Conservation (phyloP, 1,140 invertebrate genomes). For the Centruroides sculpturatus region DNA sequence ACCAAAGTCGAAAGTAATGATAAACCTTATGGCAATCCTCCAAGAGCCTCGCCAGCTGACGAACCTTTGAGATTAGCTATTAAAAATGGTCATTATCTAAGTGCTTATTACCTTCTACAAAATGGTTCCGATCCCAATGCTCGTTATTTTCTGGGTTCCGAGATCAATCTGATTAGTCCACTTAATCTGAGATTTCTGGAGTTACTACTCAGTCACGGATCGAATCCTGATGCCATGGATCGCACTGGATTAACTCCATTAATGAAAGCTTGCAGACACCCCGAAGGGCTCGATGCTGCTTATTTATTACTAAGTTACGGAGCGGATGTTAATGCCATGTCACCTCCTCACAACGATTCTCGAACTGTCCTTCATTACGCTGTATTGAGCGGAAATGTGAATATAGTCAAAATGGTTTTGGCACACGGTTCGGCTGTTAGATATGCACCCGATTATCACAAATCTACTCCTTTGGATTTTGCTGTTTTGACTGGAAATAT, state of each 20-base stretch:
- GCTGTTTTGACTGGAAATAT: slow-evolving; percentile 64
- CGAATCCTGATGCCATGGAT: slow-evolving; percentile 65
- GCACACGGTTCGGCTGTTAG: slow-evolving; percentile 63
- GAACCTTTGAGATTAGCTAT: slow-evolving; percentile 67
- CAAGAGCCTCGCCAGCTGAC: slow-evolving; percentile 33
- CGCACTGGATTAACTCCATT: slow-evolving; percentile 66
- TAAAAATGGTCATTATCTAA: slow-evolving; percentile 66
- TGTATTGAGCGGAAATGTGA: slow-evolving; percentile 59
- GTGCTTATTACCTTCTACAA: slow-evolving; percentile 46
- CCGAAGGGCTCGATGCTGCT: slow-evolving; percentile 59
- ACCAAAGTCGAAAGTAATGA: slow-evolving; percentile 20
- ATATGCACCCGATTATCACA: slow-evolving; percentile 46
- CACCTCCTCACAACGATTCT: slow-evolving; percentile 55
- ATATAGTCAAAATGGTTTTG: slow-evolving; percentile 58
- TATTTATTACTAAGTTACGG: slow-evolving; percentile 56
- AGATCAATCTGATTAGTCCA: slow-evolving; percentile 67
- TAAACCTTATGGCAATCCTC: slow-evolving; percentile 17
- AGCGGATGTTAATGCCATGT: slow-evolving; percentile 64
- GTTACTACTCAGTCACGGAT: slow-evolving; percentile 63
- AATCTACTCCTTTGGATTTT: slow-evolving; percentile 66
- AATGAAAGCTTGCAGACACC: slow-evolving; percentile 68
- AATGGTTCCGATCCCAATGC: slow-evolving; percentile 47
- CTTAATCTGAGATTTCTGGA: slow-evolving; percentile 62
- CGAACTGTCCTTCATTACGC: slow-evolving; percentile 73
- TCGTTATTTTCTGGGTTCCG: slow-evolving; percentile 71